Evolutionary conservation across 1,140 invertebrate genomes (phyloP).

Genomic region (Phthorimaea operculella): DNA sequence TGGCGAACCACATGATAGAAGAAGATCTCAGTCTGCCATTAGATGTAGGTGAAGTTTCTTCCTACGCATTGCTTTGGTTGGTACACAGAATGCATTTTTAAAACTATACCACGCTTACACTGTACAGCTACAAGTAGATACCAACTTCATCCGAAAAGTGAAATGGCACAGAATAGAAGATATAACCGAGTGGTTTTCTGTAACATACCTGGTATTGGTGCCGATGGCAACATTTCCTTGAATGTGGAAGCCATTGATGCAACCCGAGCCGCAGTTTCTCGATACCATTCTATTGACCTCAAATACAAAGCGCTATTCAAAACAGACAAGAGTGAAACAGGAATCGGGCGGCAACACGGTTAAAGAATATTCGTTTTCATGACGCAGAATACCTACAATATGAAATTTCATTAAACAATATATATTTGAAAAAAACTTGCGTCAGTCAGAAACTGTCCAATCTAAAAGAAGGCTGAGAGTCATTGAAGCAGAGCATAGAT

Average conservation of each 20-base stretch:
- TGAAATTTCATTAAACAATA: too few species aligned
- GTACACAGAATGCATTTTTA: neutral
- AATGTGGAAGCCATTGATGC: constrained; percentile 36
- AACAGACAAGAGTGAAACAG: constrained; percentile 27
- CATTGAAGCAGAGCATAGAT: too few species aligned
- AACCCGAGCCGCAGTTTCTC: constrained; percentile 33
- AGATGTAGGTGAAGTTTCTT: neutral
- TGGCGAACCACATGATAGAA: too few species aligned
- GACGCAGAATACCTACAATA: too few species aligned
- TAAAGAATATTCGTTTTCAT: too few species aligned
- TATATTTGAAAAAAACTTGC: too few species aligned
- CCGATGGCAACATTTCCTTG: constrained; percentile 28
- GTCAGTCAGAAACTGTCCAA: too few species aligned
- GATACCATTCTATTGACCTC: constrained; percentile 33
- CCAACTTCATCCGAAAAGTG: neutral
- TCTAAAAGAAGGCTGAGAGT: too few species aligned
- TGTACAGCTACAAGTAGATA: neutral
- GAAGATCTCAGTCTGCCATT: too few species aligned
- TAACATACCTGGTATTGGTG: neutral
- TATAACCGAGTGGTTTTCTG: neutral
- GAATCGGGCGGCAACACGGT: constrained; percentile 5
- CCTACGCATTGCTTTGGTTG: neutral
- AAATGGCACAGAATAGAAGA: neutral
- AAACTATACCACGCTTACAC: neutral
- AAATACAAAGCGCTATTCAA: constrained; percentile 49